These are phyloP conservation scores for Muraenolepis orangiensis DNA, from an alignment of 2,797 vertebrate species.

Conservation along the genomic window DNA sequence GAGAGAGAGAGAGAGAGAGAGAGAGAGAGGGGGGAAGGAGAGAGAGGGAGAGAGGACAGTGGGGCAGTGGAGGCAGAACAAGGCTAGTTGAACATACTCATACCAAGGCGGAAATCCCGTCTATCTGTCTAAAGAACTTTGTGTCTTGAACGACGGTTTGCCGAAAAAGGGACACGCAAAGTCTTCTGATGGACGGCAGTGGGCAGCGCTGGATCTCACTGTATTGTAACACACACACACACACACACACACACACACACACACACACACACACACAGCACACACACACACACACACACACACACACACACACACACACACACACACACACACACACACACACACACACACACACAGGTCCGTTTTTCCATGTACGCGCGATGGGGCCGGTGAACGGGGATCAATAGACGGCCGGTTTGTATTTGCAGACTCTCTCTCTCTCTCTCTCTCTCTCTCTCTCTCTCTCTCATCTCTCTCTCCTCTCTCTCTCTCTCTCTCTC, in stretches of 20 bases:
- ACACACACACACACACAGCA: no score
- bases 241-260: no score
- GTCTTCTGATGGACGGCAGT: not conserved
- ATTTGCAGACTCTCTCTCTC: not conserved
- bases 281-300: no score
- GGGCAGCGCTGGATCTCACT: not conserved
- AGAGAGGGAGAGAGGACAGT: not conserved
- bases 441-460: not conserved
- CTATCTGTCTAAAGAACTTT: not conserved
- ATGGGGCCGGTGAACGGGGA: not conserved
- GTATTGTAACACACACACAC: no score
- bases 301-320: no score
- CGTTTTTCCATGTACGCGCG: not conserved
- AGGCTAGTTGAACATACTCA: not conserved
- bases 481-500: no score
- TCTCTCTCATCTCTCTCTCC: no score
- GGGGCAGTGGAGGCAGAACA: not conserved
- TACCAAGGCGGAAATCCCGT: not conserved
- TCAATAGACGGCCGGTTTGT: not conserved
- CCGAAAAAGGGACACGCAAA: not conserved
- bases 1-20: not conserved
- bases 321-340: no score
- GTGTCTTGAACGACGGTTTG: not conserved
- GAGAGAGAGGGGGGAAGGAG: not conserved
- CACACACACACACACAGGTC: no score